phyloP scores from a whole-genome alignment of 1,140 invertebrate species.

The Drusus annulatus region DNA sequence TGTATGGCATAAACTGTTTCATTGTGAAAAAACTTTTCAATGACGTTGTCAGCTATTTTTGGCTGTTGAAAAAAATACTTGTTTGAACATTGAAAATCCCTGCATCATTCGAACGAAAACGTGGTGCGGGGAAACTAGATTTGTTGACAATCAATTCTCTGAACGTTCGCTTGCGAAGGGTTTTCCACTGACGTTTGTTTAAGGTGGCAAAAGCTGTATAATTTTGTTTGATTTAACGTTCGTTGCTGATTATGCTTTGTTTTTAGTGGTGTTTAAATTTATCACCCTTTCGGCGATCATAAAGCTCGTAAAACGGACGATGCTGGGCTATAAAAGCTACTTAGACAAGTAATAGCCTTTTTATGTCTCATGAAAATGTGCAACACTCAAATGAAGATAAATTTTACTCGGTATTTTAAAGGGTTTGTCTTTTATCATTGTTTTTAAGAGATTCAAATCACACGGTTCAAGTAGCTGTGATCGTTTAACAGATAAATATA shows the following conservation, averaged over 20 bases:
- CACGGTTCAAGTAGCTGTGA: too few species aligned
- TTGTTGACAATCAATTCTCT: constrained; percentile 58
- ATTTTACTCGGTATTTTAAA: neutral
- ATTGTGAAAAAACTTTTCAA: too few species aligned
- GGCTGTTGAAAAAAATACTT: too few species aligned
- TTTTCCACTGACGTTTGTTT: constrained; percentile 42
- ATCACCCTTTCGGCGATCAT: constrained; percentile 37
- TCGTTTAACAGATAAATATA: too few species aligned
- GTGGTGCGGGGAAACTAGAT: constrained; percentile 12
- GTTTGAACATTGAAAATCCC: neutral
- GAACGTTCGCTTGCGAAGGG: constrained; percentile 55
- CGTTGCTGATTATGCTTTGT: constrained; percentile 27
- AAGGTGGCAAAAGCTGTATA: constrained; percentile 18
- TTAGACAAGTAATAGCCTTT: neutral
- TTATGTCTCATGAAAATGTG: constrained; percentile 18
- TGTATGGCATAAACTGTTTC: too few species aligned
- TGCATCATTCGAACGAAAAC: neutral
- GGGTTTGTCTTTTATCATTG: too few species aligned
- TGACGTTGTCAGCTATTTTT: too few species aligned
- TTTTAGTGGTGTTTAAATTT: constrained; percentile 45
- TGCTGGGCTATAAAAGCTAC: constrained; percentile 2
- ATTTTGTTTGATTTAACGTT: constrained; percentile 38
- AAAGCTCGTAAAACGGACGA: constrained; percentile 18
- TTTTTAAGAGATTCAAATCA: too few species aligned
- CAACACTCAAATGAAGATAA: constrained; percentile 5